phyloP scores from a whole-genome alignment of 2,113 vertebrate species.

The Sterrhoptilus dennistouni region DNA sequence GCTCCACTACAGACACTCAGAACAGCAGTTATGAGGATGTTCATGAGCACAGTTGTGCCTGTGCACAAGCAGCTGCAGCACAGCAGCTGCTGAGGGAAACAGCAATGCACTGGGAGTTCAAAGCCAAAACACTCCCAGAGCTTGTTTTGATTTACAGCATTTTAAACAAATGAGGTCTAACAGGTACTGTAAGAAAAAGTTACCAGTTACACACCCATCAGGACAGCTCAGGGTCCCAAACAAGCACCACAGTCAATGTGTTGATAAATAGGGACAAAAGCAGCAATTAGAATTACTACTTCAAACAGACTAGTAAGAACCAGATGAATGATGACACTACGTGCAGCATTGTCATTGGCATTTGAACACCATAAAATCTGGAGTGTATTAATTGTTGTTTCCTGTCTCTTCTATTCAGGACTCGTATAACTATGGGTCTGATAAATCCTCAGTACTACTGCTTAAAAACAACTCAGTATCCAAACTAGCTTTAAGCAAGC shows the following conservation, averaged over 20 bases:
- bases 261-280: not conserved
- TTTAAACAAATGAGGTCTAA: not conserved
- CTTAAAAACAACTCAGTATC: not conserved
- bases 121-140: not conserved
- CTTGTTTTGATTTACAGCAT: not conserved
- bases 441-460: not conserved
- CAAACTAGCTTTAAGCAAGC: not conserved
- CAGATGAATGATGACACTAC: not conserved
- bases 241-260: not conserved
- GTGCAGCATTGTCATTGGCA: not conserved
- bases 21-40: not conserved
- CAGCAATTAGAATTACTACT: not conserved
- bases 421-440: not conserved
- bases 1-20: fast-evolving
- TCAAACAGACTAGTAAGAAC: not conserved
- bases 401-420: not conserved
- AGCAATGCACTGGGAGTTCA: not conserved
- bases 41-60: not conserved
- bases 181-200: not conserved
- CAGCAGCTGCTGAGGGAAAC: not conserved
- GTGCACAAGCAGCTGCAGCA: not conserved
- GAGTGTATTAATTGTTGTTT: not conserved
- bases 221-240: not conserved
- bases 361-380: not conserved
- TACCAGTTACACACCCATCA: fast-evolving